Conservation (phyloP, 2,888 invertebrate species). For the Philereme vetulata region DNA sequence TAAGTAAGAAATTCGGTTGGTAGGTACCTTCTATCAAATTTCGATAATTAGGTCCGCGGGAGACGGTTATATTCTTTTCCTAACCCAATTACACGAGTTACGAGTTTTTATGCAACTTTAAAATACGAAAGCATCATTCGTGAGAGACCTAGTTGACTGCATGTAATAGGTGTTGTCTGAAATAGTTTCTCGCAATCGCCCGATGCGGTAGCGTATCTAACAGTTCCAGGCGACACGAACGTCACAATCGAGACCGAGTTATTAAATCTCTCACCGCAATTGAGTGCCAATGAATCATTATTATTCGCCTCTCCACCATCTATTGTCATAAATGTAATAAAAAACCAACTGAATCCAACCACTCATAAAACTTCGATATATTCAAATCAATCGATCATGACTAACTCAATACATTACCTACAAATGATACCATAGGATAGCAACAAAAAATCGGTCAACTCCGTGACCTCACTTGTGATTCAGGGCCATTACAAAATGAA, state of each 20-base stretch:
- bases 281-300: constrained; percentile 63
- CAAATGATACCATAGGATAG: constrained; percentile 29
- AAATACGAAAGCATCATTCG: too few relatives aligned
- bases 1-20: too few relatives aligned
- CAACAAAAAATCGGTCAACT: constrained; percentile 51
- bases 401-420: constrained; percentile 14
- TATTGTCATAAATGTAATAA: constrained; percentile 68
- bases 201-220: constrained; percentile 3
- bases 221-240: constrained; percentile 36
- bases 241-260: constrained; percentile 58
- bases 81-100: too few relatives aligned
- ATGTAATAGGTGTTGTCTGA: constrained; percentile 7
- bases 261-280: constrained; percentile 63
- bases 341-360: constrained; percentile 50
- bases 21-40: too few relatives aligned
- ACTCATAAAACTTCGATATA: constrained; percentile 44
- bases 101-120: too few relatives aligned
- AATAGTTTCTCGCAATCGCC: constrained; percentile 29
- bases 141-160: constrained; percentile 42
- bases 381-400: constrained; percentile 48
- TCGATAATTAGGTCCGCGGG: too few relatives aligned
- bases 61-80: too few relatives aligned
- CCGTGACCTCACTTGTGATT: constrained; percentile 56
- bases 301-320: constrained; percentile 47
- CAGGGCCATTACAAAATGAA: constrained; percentile 60